Base-by-base conservation (phyloP, 2,888 invertebrate species). In the Eupithecia abbreviata region DNA sequence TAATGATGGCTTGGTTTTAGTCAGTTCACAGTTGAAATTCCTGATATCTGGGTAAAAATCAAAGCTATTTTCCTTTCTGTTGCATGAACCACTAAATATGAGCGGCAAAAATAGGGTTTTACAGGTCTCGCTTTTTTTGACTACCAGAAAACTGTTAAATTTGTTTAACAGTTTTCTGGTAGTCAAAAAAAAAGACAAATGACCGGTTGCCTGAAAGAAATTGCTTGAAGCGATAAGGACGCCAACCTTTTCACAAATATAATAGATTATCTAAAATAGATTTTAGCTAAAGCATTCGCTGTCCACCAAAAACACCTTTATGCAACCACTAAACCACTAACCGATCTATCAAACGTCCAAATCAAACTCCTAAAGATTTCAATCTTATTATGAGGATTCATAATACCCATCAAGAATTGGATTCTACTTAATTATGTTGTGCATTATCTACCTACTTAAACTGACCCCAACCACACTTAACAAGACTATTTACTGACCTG, bases 401-500 rank as follows among this genome's bases (percentile, higher is more conserved):
- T 30, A 30, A 1, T 30, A 30, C 30, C 30, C 30, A 30, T 30
- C 30, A 30, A 51, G 15, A 51, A 15, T 51, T 6, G 51, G n/a
- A n/a, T n/a, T 49, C 13, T 47, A 9, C 9, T 9, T 10, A 0
- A 49, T 49, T 49, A 49, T 47, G 47, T 47, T 12, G 6, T n/a
- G 4, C 18, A 18, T 10, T 3, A 51, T 18, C 58, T 3, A 9
- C 58, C 10, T 58, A 58, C 3, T 0, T n/a, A 58, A 58, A 18
- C 18, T 58, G 18, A 2, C 62, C n/a, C 4, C 10, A 30, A 9
- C 12, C 10, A 30, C 30, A 30, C 30, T 10, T 30, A 30, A 58
- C 30, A 12, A 30, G 30, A 2, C 10, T 30, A 30, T 62, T 10
- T 62, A 79, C 96, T 96, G 93, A 98, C 98, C 98, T 98, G 88